Conservation (phyloP, 92 coral and sea anemone genomes). For the Actinernus sp. region DNA sequence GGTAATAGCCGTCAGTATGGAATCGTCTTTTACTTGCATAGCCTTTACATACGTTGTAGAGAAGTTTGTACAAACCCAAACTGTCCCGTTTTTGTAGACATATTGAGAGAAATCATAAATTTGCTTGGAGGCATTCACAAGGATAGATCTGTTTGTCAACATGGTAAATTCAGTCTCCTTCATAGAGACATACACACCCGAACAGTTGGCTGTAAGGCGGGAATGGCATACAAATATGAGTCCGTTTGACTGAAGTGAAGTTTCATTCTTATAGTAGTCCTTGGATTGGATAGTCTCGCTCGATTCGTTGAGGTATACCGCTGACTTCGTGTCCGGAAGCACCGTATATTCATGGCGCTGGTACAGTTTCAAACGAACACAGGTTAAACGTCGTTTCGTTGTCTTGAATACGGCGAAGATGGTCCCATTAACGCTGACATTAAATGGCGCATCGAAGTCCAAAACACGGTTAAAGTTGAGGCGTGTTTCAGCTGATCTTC, state of each 20-base stretch:
- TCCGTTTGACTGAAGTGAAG: conserved; percentile 1
- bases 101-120: conserved; percentile 10
- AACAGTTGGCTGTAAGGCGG: conserved; percentile 19
- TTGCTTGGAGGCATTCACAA: conserved; percentile 27
- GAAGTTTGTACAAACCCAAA: conserved; percentile 50
- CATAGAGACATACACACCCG: conserved; percentile 18
- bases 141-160: conserved; percentile 35
- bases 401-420: conserved; percentile 24
- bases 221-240: conserved; percentile 39
- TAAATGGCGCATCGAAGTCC: conserved; percentile 11
- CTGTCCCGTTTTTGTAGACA: conserved; percentile 12
- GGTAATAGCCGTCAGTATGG: conserved; percentile 4
- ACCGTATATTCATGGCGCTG: conserved; percentile 20
- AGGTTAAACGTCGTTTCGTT: conserved; percentile 18
- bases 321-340: conserved; percentile 18
- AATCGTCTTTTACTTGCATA: background rate
- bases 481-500: background rate
- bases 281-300: conserved; percentile 10
- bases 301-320: conserved; percentile 19
- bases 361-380: conserved; percentile 30
- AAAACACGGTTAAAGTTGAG: background rate
- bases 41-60: background rate
- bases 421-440: background rate
- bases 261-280: conserved; percentile 10
- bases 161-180: conserved; percentile 10